Evolutionary conservation across 2,888 invertebrate genomes (phyloP), one percentile per base, ranked within the genome.

Genomic region (Drosophila koepferae): DNA sequence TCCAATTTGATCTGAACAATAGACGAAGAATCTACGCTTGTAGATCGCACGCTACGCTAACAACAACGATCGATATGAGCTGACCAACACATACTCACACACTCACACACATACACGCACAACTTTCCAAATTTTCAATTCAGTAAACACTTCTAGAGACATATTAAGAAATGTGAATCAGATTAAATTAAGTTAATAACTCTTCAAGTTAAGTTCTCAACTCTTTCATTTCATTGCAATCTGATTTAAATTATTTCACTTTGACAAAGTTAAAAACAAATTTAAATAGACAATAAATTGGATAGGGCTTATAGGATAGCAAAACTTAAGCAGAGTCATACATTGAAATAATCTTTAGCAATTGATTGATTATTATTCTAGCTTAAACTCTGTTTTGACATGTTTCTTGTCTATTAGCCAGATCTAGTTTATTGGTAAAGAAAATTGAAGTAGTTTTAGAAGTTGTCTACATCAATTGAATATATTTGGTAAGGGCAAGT

Each of bases 1-100:
- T 55, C 20, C 34, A 58, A 63, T 43, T 20, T n/a, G 60, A 55
- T 43, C 36, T 8, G 59, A 63, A 63, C 23, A 28, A 44, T 63
- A 46, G 28, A 51, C 28, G 28, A 20, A 44, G 28, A 23, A 44
- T 28, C 53, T 63, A 61, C 58, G 51, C 36, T 53, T 56, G 31
- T 58, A 53, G 63, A 59, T 60, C 58, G 70, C 67, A 71, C 77
- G 74, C 75, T 72, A 66, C 75, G 54, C 63, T 73, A 81, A 87
- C 85, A 84, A 87, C 84, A 85, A 89, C 80, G 81, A 82, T 82
- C 88, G 84, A 87, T 85, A 85, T 85, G 84, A 84, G 82, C 88
- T 70, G 46, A 14, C 41, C 46, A 54, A 71, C 16, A 44, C 40
- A 34, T 46, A 36, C 34, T 8, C 36, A 36, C 14, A 10, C 31